A percentile compares a stretch with the other conserved stretches of the same genome.
Conservation (phyloP, 2,113 vertebrate species). For the Bos javanicus region DNA sequence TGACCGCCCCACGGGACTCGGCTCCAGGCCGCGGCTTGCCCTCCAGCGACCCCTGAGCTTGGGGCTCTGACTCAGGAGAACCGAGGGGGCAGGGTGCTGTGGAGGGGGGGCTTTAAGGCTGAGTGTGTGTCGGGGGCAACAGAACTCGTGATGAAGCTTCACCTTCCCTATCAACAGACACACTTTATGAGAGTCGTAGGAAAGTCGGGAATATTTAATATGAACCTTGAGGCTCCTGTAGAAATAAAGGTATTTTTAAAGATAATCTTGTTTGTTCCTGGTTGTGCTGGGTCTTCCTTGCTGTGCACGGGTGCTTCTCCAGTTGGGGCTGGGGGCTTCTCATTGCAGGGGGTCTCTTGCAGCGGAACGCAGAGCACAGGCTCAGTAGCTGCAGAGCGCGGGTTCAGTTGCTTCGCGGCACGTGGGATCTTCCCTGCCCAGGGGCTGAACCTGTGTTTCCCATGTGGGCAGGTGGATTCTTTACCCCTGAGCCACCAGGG, state of each 20-base stretch:
- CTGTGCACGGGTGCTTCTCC: not conserved
- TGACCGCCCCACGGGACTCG: rapidly evolving
- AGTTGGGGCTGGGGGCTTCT: rapidly evolving
- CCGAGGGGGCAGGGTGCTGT: rapidly evolving
- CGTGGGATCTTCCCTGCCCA: not conserved
- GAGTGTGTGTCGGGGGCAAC: not conserved
- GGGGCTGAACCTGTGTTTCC: not conserved
- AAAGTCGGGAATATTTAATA: no score
- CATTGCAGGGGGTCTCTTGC: not conserved
- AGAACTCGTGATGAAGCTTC: not conserved
- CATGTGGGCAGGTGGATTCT: not conserved
- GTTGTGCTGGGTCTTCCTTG: not conserved
- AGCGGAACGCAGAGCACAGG: rapidly evolving
- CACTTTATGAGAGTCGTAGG: not conserved
- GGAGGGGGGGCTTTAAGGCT: rapidly evolving
- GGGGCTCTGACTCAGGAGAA: not conserved
- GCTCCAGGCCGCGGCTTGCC: rapidly evolving
- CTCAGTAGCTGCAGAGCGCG: rapidly evolving
- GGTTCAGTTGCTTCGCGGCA: not conserved
- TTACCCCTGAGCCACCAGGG: not conserved
- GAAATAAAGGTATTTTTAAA: not conserved
- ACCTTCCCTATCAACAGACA: not conserved
- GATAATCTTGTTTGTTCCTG: rapidly evolving
- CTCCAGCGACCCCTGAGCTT: no score
- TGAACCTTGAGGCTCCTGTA: not conserved